Evolutionary conservation across 1,140 invertebrate genomes (phyloP), one percentile per base, ranked within the genome.

Genomic region (Drosophila leontia): DNA sequence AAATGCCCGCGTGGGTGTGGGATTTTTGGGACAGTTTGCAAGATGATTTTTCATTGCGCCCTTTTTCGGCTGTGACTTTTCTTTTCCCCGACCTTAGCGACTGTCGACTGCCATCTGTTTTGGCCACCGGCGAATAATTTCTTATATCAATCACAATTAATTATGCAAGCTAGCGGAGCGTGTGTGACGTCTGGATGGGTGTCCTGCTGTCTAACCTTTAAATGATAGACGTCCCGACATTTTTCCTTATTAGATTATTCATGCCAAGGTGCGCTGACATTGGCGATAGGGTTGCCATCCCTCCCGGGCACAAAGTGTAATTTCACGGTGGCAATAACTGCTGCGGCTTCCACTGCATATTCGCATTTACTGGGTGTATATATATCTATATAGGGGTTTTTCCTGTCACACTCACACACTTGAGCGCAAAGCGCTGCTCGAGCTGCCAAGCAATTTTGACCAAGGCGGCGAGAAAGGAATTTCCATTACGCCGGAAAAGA

Each of bases 71-170:
- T 71, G 58, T 71, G 58, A 69, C 67, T 59, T 71, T 72, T 50
- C 53, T 56, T 57, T 50, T 41, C 56, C 17, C 19, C 19, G 0
- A 51, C 50, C 29, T 51, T 51, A 23, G 53, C 53, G 53, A 37
- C 19, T 26, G 53, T 37, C 53, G 35, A 32, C 12, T 41, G 82
- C 68, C 83, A 83, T 81, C 85, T 88, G 84, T 76, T 88, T 39
- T 60, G 64, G 50, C 71, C 80, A 63, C 75, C 59, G 80, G 70
- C 80, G 76, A 84, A 77, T 90, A 90, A 88, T 90, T 90, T 90
- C 80, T 84, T 84, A 72, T 80, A 90, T 90, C 85, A 90, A 90
- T 90, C 85, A 90, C 85, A 90, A 90, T 90, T 90, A 90, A 90
- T 90, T 90, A 85, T 84, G 80, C 58, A 62, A 62, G 51, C 55